These are phyloP conservation scores for Zaprionus lineosus DNA, from an alignment of 2,888 invertebrate genomes.

Conservation along the genomic window DNA sequence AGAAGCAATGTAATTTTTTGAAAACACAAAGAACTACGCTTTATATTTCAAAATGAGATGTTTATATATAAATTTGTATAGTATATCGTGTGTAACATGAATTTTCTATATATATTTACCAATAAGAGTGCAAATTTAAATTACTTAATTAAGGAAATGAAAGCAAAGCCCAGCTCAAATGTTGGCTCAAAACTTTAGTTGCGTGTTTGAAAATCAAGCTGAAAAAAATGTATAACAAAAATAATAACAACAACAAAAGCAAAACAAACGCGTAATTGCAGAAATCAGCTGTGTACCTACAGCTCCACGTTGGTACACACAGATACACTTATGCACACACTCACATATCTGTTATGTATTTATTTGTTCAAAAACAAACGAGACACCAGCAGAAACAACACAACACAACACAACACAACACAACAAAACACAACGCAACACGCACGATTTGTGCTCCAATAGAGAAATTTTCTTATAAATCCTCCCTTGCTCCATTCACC, in stretches of 20 bases:
- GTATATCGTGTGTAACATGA: neutral
- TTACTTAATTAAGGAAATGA: conserved; percentile 61
- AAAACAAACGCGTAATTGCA: conserved; percentile 79
- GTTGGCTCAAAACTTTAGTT: conserved; percentile 50
- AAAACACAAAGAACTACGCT: conserved; percentile 6
- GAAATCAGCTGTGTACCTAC: conserved; percentile 82
- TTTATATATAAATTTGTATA: neutral
- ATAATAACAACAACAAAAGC: conserved; percentile 59
- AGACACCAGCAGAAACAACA: conserved; percentile 50
- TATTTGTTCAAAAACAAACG: conserved; percentile 27
- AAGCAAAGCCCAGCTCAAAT: conserved; percentile 33
- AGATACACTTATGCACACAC: conserved; percentile 37
- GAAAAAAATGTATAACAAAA: conserved; percentile 59
- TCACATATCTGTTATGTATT: too few species aligned
- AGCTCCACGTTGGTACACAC: conserved; percentile 42
- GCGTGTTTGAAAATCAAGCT: conserved; percentile 56
- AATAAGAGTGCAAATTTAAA: conserved; percentile 22
- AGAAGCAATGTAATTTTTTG: conserved; percentile 8
- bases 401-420: conserved; percentile 46
- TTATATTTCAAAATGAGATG: conserved; percentile 22
- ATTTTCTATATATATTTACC: conserved; percentile 8
- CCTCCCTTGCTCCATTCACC: conserved; percentile 20
- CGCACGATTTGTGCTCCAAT: conserved; percentile 55
- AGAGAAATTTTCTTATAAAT: conserved; percentile 38
- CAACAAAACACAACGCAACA: conserved; percentile 51